These are phyloP conservation scores for Cliona cf. orientalis DNA, from an alignment of 37 sponge, comb jelly and placozoan genomes.

Conservation along the genomic window DNA sequence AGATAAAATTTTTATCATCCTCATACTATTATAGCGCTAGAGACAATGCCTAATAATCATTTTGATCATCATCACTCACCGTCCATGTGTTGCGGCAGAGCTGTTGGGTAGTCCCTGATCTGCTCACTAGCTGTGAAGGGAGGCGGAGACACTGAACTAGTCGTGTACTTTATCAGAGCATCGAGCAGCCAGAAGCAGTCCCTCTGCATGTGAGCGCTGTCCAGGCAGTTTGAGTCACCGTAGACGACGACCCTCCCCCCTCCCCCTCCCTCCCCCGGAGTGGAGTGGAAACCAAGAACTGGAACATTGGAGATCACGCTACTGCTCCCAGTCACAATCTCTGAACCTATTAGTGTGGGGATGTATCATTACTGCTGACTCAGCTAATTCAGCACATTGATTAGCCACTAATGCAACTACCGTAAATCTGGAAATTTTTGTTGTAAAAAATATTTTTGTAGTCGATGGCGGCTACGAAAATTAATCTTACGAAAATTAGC, in stretches of 20 bases:
- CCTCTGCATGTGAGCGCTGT: constrained; percentile 87
- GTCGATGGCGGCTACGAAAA: no score
- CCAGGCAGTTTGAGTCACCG: constrained; percentile 98
- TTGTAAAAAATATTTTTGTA: no score
- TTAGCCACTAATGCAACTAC: no score
- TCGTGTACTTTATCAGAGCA: constrained; percentile 56
- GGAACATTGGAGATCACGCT: constrained; percentile 63
- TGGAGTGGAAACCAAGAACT: constrained; percentile 83
- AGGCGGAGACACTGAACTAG: constrained; percentile 10
- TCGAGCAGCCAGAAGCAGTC: constrained; percentile 88
- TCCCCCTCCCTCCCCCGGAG: constrained; percentile 22
- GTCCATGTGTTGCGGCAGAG: constrained; percentile 62
- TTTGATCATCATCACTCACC: constrained; percentile 62
- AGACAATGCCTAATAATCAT: no score
- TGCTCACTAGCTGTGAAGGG: constrained; percentile 25
- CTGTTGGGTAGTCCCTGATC: constrained; percentile 13
- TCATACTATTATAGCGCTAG: no score
- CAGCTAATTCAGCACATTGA: no score
- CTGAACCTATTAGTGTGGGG: constrained; percentile 80
- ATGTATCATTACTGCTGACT: no score
- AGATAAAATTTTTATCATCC: no score
- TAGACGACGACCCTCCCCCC: constrained; percentile 86
- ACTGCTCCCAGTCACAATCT: constrained; percentile 57
- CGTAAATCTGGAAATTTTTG: no score
- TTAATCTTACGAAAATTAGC: no score